phyloP scores from a whole-genome alignment of 2,888 invertebrate species.

The Agapostemon virescens region DNA sequence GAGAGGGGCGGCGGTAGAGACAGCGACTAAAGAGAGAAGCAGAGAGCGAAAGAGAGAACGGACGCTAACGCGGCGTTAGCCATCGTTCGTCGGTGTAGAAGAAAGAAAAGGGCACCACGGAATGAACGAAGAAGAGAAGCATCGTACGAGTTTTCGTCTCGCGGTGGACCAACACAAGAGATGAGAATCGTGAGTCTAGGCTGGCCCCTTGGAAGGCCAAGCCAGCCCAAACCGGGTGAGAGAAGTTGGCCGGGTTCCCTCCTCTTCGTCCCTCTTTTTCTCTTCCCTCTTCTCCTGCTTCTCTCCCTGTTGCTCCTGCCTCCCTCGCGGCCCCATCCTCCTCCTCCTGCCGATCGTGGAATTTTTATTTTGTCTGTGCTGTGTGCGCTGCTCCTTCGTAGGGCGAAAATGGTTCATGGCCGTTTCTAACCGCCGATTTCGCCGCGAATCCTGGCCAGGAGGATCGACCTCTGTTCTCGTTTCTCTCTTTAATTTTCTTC shows the following conservation, averaged over 20 bases:
- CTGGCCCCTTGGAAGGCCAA: constrained; percentile 65
- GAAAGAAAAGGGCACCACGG: constrained; percentile 25
- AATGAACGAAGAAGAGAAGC: constrained; percentile 38
- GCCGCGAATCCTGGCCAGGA: constrained; percentile 64
- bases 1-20: neutral
- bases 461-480: constrained; percentile 58
- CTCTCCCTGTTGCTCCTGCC: constrained; percentile 47
- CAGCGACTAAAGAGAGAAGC: constrained; percentile 6
- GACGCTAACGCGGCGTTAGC: constrained; percentile 36
- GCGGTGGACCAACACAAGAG: constrained; percentile 63
- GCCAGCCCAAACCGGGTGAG: constrained; percentile 69
- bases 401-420: constrained; percentile 78
- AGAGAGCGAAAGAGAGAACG: constrained; percentile 10
- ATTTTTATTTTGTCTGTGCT: constrained; percentile 79
- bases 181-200: constrained; percentile 68
- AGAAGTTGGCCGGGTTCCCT: constrained; percentile 70
- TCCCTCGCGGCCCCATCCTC: constrained; percentile 49
- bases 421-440: constrained; percentile 71
- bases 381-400: constrained; percentile 68
- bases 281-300: constrained; percentile 53
- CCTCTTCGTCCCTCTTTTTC: constrained; percentile 50
- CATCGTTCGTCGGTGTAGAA: constrained; percentile 28
- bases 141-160: constrained; percentile 63
- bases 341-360: constrained; percentile 57
- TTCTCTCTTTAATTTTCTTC: constrained; percentile 18